phyloP scores from a whole-genome alignment of 2,797 vertebrate species.

The Esox masquinongy region DNA sequence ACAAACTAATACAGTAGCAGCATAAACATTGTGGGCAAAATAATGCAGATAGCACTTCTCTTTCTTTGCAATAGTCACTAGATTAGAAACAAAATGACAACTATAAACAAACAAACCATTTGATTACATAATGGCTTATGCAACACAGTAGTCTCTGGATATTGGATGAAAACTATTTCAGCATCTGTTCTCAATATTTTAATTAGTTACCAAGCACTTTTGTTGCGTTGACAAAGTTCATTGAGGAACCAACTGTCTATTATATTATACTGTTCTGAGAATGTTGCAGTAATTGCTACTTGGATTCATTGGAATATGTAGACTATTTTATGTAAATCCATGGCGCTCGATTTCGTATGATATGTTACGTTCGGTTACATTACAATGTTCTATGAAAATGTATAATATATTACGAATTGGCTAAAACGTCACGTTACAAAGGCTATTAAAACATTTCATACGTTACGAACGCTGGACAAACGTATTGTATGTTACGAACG shows the following conservation, averaged over 20 bases:
- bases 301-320: too few species aligned
- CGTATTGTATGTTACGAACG: too few species aligned
- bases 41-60: constrained; percentile 18
- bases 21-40: constrained; percentile 24
- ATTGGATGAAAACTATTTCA: constrained; percentile 22
- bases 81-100: constrained; percentile 16
- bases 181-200: constrained; percentile 22
- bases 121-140: constrained; percentile 51
- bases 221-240: constrained; percentile 20
- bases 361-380: too few species aligned
- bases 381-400: too few species aligned
- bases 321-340: too few species aligned
- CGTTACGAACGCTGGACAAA: too few species aligned
- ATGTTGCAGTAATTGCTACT: background rate
- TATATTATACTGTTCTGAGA: constrained; percentile 4
- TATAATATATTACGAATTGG: too few species aligned
- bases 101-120: constrained; percentile 38
- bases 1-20: constrained; percentile 28
- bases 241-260: constrained; percentile 14
- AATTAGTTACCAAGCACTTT: constrained; percentile 29
- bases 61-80: constrained; percentile 16
- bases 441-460: too few species aligned
- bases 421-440: too few species aligned
- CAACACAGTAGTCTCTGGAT: constrained; percentile 38
- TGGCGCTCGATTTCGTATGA: too few species aligned